Percentiles rank a stretch among this genome's conserved stretches.
These are phyloP conservation scores for Ornithoptera priamus DNA, from an alignment of 2,888 invertebrate species.

Conservation along the genomic window DNA sequence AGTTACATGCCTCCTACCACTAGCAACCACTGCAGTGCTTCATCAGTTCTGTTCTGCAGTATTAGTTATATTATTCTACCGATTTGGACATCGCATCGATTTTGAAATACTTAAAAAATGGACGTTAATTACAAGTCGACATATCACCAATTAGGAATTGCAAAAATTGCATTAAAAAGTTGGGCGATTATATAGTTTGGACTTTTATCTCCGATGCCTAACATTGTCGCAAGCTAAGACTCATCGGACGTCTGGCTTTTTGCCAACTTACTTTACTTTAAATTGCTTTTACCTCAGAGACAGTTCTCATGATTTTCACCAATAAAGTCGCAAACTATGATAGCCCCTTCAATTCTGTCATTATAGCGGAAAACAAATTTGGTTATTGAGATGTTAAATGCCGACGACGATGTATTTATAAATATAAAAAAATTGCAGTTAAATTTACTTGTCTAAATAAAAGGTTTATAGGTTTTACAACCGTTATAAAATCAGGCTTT, in stretches of 20 bases:
- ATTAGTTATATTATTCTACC: too few species aligned
- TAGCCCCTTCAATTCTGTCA: constrained; percentile 7
- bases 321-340: constrained; percentile 38
- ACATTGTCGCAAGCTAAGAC: constrained; percentile 58
- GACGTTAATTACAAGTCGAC: constrained; percentile 12
- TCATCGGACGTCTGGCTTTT: constrained; percentile 56
- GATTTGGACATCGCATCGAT: too few species aligned
- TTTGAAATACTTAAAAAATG: background rate
- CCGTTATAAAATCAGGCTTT: too few species aligned
- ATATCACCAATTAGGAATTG: constrained; percentile 31
- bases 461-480: too few species aligned
- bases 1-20: too few species aligned
- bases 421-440: background rate
- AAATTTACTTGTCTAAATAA: background rate
- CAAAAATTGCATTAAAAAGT: constrained; percentile 36
- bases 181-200: constrained; percentile 50
- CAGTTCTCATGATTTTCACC: constrained; percentile 45
- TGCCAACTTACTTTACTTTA: constrained; percentile 67
- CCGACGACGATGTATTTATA: background rate
- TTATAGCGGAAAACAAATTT: constrained; percentile 4
- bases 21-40: too few species aligned
- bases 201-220: constrained; percentile 58
- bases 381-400: background rate
- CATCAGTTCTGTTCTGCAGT: too few species aligned
- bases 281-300: constrained; percentile 56